Percentiles rank a stretch among this genome's conserved stretches.
Evolutionary conservation across 1,140 invertebrate genomes (phyloP).

Genomic region (Drosophila mayri): DNA sequence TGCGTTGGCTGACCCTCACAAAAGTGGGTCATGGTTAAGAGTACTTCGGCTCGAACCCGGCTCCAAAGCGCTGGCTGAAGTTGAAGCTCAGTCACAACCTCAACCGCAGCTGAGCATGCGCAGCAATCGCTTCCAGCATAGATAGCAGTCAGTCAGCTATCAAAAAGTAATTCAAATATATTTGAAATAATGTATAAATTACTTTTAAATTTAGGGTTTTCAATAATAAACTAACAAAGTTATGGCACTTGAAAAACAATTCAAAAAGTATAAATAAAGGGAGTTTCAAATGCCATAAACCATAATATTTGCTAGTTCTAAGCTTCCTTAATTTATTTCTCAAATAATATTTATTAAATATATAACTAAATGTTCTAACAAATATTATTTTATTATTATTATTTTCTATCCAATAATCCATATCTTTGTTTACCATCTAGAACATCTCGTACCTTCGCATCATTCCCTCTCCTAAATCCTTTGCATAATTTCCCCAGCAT

Average conservation of each 20-base stretch:
- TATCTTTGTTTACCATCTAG: conserved; percentile 24
- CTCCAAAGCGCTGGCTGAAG: conserved; percentile 11
- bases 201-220: background rate
- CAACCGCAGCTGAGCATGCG: conserved; percentile 44
- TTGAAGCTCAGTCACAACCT: conserved; percentile 2
- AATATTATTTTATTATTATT: background rate
- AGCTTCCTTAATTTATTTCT: no score
- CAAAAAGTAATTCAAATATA: background rate
- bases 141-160: background rate
- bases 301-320: no score
- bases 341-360: no score
- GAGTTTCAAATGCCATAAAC: no score
- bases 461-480: conserved; percentile 6
- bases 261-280: no score
- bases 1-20: conserved; percentile 46
- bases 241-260: background rate
- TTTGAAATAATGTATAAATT: background rate
- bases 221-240: background rate
- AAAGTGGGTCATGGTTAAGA: conserved; percentile 81
- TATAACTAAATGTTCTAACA: background rate
- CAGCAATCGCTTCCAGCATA: conserved; percentile 18
- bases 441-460: conserved; percentile 30
- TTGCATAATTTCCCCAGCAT: conserved; percentile 26
- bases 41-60: conserved; percentile 64
- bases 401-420: background rate